A percentile compares a stretch with the other conserved stretches of the same genome.
Evolutionary conservation across 2,113 vertebrate species (phyloP).

Genomic region (Bathybates hornii): DNA sequence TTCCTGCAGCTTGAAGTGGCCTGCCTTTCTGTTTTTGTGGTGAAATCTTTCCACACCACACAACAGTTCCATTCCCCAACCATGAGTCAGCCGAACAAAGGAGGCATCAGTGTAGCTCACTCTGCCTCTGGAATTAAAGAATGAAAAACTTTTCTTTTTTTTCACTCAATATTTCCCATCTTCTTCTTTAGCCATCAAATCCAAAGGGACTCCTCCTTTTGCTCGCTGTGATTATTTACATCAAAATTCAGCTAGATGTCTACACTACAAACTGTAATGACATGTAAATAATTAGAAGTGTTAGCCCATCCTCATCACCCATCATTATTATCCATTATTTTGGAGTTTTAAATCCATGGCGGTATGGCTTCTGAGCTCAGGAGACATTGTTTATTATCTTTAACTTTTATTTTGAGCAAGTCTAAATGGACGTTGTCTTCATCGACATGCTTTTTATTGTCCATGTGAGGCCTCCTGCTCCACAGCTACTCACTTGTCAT

Average conservation of each 20-base stretch:
- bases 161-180: constrained; percentile 15
- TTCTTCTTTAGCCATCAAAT: not conserved
- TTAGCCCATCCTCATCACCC: constrained; percentile 21
- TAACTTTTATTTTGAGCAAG: constrained; percentile 48
- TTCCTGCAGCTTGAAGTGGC: constrained; percentile 38
- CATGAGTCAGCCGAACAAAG: constrained; percentile 70
- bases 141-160: constrained; percentile 35
- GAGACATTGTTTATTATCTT: constrained; percentile 55
- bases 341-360: constrained; percentile 17
- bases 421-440: constrained; percentile 58
- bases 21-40: constrained; percentile 50
- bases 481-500: constrained; percentile 68
- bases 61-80: constrained; percentile 62
- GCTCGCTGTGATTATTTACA: not conserved
- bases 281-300: constrained; percentile 3
- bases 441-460: constrained; percentile 58
- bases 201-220: not conserved
- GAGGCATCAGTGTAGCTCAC: constrained; percentile 53
- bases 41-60: constrained; percentile 65
- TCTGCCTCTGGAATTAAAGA: constrained; percentile 35
- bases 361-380: constrained; percentile 34
- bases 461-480: constrained; percentile 50
- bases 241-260: not conserved
- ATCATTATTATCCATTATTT: constrained; percentile 44
- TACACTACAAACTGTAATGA: not conserved